Evolutionary conservation across 53 echinoderm and acorn worm species (phyloP), one percentile per base, ranked within the genome.

Genomic region (Stichopus horrens): DNA sequence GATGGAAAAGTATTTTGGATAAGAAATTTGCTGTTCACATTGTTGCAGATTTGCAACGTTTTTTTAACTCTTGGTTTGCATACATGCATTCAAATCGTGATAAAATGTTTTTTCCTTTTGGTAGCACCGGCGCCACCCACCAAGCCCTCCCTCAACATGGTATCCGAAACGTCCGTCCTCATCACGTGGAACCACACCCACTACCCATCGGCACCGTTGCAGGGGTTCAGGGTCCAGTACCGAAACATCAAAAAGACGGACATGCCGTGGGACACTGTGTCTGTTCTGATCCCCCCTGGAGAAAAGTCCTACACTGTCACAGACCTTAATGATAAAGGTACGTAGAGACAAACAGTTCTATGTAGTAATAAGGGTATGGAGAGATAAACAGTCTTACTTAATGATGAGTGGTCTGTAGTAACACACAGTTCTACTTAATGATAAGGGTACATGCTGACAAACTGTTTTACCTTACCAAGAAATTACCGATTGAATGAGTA

Each of bases 81-180:
- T 37, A 37, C 37, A 37, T 37, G 37, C 37, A 37, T 37, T 37
- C 37, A 37, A 37, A 37, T 2, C 2, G 37, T 37, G 2, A 37
- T 37, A 37, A 37, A 37, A 0, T 37, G 37, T 37, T 37, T 2
- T 37, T 2, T 9, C 63, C 71, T 11, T 51, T 13, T 77, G 13
- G 11, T 23, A 97, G 99, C 94, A 7, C 94, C 94, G 6, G 93
- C 94, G 16, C 75, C 89, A n/a, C 99, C 99, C 0, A 88, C 88
- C 66, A 99, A 99, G 86, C 96, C 99, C 2, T 75, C 67, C 19
- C 88, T 98, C 19, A 68, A 51, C 55, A 94, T 93, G 76, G 92
- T 92, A 1, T 92, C 94, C 9, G 93, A 94, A 20, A 96, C 94
- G 1, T 94, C 99, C 0, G 99, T 99, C 7, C 90, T 92, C 80